phyloP scores from a whole-genome alignment of 2,113 vertebrate genomes.

The Percopsis transmontana region DNA sequence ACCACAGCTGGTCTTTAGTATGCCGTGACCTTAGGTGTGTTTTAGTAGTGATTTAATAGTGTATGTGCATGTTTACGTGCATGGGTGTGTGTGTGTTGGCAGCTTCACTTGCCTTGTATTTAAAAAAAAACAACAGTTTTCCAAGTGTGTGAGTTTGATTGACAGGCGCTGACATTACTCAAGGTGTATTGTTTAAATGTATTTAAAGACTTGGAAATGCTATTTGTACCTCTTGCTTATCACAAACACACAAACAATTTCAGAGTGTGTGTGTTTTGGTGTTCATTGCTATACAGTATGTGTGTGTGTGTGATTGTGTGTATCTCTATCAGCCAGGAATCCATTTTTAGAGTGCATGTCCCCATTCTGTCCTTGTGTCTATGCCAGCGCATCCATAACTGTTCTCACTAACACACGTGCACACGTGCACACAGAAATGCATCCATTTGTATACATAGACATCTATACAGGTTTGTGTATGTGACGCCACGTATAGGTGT shows the following conservation, averaged over 20 bases:
- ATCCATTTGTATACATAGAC: no score
- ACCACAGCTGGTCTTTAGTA: no score
- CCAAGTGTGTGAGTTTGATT: slow-evolving; percentile 16
- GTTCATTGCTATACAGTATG: neutral
- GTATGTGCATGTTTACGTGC: no score
- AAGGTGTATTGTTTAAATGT: slow-evolving; percentile 33
- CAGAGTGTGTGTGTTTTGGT: slow-evolving; percentile 9
- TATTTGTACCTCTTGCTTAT: slow-evolving; percentile 42
- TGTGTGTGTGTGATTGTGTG: slow-evolving; percentile 22
- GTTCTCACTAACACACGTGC: slow-evolving; percentile 46
- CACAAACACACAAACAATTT: slow-evolving; percentile 47
- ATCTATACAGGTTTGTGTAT: no score
- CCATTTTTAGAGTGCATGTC: slow-evolving; percentile 74
- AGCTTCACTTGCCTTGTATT: no score
- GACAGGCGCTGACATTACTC: slow-evolving; percentile 11
- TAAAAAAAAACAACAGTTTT: no score
- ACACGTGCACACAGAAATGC: slow-evolving; percentile 18
- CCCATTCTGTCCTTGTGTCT: slow-evolving; percentile 77
- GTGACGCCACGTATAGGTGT: no score
- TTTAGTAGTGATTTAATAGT: no score
- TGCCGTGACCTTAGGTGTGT: no score
- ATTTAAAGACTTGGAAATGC: slow-evolving; percentile 32
- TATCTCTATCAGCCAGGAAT: slow-evolving; percentile 37
- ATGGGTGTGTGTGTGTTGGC: neutral
- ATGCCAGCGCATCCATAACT: slow-evolving; percentile 73